Base-by-base conservation (phyloP, 2,797 vertebrate genomes). In the Eurystomus glaucurus region DNA sequence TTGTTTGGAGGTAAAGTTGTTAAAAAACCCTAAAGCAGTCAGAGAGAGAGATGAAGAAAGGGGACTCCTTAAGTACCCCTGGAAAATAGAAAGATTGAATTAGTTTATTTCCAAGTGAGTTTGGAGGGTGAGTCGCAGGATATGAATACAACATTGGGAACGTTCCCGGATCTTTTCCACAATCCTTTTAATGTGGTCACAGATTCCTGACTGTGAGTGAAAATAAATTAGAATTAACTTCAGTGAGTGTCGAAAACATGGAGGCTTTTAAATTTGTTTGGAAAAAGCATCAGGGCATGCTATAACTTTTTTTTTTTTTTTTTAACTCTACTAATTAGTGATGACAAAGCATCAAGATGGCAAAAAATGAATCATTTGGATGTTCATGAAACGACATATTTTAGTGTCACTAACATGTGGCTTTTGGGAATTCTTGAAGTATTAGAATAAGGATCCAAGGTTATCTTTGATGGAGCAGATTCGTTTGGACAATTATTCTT, bases 341-440 rank as follows among this genome's bases (percentile, higher is more conserved):
- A 93, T 98, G 97, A 95, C 94, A 97, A 93, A 97, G 89, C 88
- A 82, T 84, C 86, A 82, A 87, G 87, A 95, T 92, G 94, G 88
- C 91, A 95, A 89, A 90, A 89, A 94, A 83, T 96, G 94, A 97
- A 90, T 98, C 91, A 92, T 88, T 90, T 95, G 85, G 82, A 91
- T 65, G 54, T 66, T 65, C 83, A 69, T 92, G 85, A 93, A 93
- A 91, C 55, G 31, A n/a, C 68, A 45, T 86, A 52, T 77, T 95
- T 93, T 66, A 86, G 28, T 90, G 69, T 92, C 78, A 37, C 71
- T 97, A 81, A 76, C 33, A 65, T 96, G 81, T 95, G 95, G 83
- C 79, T 93, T 96, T 93, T 37, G 64, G 55, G 74, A 92, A n/a
- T 96, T 88, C 78, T 89, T 80, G 14, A 57, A 95, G 74, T 62